A percentile compares a stretch with the other conserved stretches of the same genome.
Evolutionary conservation across 1,140 invertebrate species (phyloP).

Genomic region (Macrobrachium rosenbergii): DNA sequence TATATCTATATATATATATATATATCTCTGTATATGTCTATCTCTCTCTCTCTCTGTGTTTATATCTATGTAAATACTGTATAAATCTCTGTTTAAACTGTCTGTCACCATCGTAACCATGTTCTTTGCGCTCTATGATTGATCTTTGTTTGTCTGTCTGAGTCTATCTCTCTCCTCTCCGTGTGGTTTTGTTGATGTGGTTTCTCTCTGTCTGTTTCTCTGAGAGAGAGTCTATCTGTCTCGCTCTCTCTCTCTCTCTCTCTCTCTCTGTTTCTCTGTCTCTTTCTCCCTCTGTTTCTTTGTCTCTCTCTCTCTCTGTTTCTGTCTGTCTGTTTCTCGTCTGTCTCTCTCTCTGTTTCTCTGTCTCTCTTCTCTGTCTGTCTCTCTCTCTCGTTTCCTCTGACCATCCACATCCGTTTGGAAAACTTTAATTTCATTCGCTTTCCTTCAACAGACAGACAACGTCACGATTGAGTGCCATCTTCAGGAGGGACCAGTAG

Average conservation of each 20-base stretch:
- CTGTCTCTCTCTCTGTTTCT: too few relatives aligned
- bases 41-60: too few relatives aligned
- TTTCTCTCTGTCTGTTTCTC: constrained; percentile 25
- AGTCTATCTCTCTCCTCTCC: constrained; percentile 5
- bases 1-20: constrained; percentile 16
- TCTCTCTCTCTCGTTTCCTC: neutral
- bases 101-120: neutral
- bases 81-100: neutral
- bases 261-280: too few relatives aligned
- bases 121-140: neutral
- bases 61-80: constrained; percentile 4
- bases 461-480: too few relatives aligned
- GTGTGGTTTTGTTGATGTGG: constrained; percentile 16
- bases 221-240: too few relatives aligned
- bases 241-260: constrained; percentile 32
- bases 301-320: constrained; percentile 21
- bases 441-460: too few relatives aligned
- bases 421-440: neutral
- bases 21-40: neutral
- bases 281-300: constrained; percentile 25
- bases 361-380: too few relatives aligned
- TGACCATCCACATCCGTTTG: neutral
- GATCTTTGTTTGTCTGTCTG: too few relatives aligned
- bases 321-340: neutral
- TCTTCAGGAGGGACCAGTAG: too few relatives aligned